phyloP scores from a whole-genome alignment of 2,888 invertebrate species.

The Hypsopygia costalis region DNA sequence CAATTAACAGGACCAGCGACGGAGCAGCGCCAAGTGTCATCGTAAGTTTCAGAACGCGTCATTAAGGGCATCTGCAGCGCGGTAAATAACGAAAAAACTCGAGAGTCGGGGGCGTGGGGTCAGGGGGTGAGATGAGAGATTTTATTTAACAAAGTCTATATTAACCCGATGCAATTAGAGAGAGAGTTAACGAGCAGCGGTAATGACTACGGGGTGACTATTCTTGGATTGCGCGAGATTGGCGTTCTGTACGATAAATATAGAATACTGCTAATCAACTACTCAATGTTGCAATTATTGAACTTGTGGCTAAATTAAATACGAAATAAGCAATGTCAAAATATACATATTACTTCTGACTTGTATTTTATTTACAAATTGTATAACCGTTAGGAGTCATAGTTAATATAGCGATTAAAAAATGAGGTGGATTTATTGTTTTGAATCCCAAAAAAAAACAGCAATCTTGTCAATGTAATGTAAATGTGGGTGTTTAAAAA shows the following conservation, averaged over 20 bases:
- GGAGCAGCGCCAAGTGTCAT: slow-evolving; percentile 75
- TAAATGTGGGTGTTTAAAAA: too few species aligned
- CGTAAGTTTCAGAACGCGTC: slow-evolving; percentile 79
- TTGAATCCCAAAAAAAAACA: too few species aligned
- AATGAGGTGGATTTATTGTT: too few species aligned
- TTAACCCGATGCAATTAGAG: slow-evolving; percentile 80
- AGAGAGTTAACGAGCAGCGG: slow-evolving; percentile 76
- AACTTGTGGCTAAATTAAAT: too few species aligned
- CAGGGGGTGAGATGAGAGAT: slow-evolving; percentile 68
- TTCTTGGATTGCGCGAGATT: slow-evolving; percentile 36
- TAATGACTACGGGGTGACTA: slow-evolving; percentile 69
- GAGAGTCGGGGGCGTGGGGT: slow-evolving; percentile 21
- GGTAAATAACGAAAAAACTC: slow-evolving; percentile 73
- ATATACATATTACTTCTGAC: too few species aligned
- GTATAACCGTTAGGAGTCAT: too few species aligned
- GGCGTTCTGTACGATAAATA: slow-evolving; percentile 1
- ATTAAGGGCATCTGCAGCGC: slow-evolving; percentile 78
- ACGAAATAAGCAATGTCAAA: too few species aligned
- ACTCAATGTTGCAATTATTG: slow-evolving; percentile 6
- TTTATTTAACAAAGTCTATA: slow-evolving; percentile 81
- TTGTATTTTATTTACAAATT: too few species aligned
- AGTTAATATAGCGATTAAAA: too few species aligned
- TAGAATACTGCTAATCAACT: slow-evolving; percentile 2
- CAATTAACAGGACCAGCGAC: slow-evolving; percentile 67
- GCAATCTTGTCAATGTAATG: too few species aligned